Evolutionary conservation across 2,113 vertebrate genomes (phyloP), one percentile per base, ranked within the genome.

Genomic region (Pangasianodon gigas): DNA sequence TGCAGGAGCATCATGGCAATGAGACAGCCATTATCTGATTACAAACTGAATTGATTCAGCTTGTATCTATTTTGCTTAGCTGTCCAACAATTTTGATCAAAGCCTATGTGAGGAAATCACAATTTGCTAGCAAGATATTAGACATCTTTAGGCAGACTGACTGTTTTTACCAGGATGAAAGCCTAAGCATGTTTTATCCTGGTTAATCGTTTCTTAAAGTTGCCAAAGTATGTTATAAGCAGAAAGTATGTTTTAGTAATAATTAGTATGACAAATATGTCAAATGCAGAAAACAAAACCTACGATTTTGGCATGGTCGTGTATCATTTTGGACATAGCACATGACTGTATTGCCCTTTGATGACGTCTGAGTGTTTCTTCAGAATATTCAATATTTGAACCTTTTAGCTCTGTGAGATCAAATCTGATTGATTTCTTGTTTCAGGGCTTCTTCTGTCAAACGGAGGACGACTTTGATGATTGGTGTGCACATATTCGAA

Each of bases 391-490:
- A 26, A 0, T 3, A 52, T n/a, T 48, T 48, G 4, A 79, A 6
- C 5, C 0, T 6, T 10, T 44, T 44, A 26, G 37, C 52, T 54
- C 13, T 32, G 37, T 18, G 10, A n/a, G 0, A 32, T 19, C 4
- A 54, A 71, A n/a, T 44, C 60, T 4, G 10, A 54, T 84, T 54
- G 65, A 87, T 91, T 87, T 85, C 86, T 21, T 37, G 81, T 85
- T 83, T 46, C 85, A 99, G 98, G 98, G 98, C 0, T 99, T 99
- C 93, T 99, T 99, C 95, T 99, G 98, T 94, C 96, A 95, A 93
- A 98, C 97, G 0, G 98, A 99, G 92, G 97, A 97, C 2, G 98
- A 99, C 92, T 99, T 99, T 87, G 96, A 97, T 0, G 96, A 98
- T 75, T 99, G 98, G 98, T 99, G 98, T 94, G 96, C 97, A 93